Percentiles rank a stretch among this genome's conserved stretches.
phyloP scores from a whole-genome alignment of 2,113 vertebrate species.

The Gavia stellata region DNA sequence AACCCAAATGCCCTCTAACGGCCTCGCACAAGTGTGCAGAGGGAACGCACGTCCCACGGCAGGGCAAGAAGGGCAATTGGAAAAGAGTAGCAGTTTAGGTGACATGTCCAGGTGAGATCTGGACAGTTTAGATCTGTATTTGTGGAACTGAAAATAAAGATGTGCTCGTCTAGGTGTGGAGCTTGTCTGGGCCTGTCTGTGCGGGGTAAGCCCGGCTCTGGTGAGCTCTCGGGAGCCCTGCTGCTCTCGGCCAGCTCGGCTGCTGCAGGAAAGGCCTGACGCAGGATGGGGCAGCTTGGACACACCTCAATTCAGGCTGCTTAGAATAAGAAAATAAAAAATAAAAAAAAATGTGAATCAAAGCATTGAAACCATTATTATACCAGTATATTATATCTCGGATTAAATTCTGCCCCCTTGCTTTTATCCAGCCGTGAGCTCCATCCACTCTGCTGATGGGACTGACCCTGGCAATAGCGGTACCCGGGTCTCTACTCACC shows the following conservation, averaged over 20 bases:
- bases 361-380: not conserved
- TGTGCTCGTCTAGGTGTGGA: not conserved
- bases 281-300: not conserved
- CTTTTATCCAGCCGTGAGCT: not conserved
- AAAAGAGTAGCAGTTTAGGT: not conserved
- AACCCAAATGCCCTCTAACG: slow-evolving; percentile 52
- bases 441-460: not conserved
- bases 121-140: not conserved
- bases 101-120: not conserved
- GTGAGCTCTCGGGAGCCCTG: not conserved
- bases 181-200: not conserved
- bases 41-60: rapidly evolving
- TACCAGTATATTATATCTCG: not conserved
- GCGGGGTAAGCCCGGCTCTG: rapidly evolving
- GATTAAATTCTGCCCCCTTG: not conserved
- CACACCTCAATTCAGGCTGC: not conserved
- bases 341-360: rapidly evolving
- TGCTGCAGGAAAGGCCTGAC: not conserved
- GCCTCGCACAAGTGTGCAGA: not conserved
- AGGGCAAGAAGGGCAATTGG: not conserved
- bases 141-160: not conserved
- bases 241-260: not conserved
- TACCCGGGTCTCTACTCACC: rapidly evolving
- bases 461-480: not conserved
- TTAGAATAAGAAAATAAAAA: not conserved